Evolutionary conservation across 1,140 invertebrate genomes (phyloP).

Genomic region (Anagrus nilaparvatae): DNA sequence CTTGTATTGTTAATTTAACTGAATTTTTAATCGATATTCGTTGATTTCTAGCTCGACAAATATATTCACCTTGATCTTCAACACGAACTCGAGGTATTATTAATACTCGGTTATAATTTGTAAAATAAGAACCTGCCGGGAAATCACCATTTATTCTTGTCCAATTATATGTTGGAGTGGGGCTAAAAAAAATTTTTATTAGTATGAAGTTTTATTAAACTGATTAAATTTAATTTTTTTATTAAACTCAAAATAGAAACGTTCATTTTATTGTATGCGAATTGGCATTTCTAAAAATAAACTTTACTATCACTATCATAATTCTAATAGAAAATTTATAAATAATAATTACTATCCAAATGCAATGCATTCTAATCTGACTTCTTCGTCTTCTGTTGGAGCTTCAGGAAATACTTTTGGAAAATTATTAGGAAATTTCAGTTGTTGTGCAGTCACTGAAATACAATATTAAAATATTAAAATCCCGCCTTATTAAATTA

Average conservation of each 20-base stretch:
- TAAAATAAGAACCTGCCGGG: conserved; percentile 58
- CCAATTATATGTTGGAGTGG: conserved; percentile 89
- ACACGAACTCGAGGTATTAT: conserved; percentile 76
- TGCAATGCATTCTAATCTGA: conserved; percentile 86
- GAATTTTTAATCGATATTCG: conserved; percentile 61
- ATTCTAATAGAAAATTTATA: not conserved
- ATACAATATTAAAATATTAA: conserved; percentile 20
- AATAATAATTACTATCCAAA: conserved; percentile 75
- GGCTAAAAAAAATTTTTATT: conserved; percentile 41
- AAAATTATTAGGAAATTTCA: conserved; percentile 90
- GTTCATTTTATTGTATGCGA: no score
- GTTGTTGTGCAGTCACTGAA: conserved; percentile 72
- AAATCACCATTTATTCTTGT: conserved; percentile 64
- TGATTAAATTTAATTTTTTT: no score
- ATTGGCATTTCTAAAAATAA: no score
- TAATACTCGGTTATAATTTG: conserved; percentile 77
- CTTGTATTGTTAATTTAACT: conserved; percentile 77
- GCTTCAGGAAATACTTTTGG: conserved; percentile 89
- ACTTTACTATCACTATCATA: conserved; percentile 2
- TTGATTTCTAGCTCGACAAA: conserved; percentile 83
- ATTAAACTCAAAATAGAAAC: no score
- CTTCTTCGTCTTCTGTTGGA: conserved; percentile 77
- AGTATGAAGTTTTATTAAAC: conserved; percentile 1
- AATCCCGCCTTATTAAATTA: no score
- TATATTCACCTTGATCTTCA: conserved; percentile 89